A percentile compares a stretch with the other conserved stretches of the same genome.
Conservation (phyloP, 64 coral and sea anemone species). For the Platygyra sinensis region DNA sequence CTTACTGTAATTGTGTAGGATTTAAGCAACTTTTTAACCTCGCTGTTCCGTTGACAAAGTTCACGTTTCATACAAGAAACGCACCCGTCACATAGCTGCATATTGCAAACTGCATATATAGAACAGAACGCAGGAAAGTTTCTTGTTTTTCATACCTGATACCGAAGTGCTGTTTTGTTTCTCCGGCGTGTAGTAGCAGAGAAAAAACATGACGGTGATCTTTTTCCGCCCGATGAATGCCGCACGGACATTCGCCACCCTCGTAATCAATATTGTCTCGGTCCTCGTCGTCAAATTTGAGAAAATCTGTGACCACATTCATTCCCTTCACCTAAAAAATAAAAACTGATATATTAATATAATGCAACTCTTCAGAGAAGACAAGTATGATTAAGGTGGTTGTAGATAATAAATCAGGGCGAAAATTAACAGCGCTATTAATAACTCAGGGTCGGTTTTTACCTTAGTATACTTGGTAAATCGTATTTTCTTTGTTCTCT, state of each 20-base stretch:
- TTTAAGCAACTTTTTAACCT: too few relatives aligned
- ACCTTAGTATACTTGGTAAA: too few relatives aligned
- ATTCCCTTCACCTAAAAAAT: conserved; percentile 74
- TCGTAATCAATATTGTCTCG: conserved; percentile 89
- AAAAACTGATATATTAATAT: not conserved
- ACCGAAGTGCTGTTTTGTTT: conserved; percentile 13
- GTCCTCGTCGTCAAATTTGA: conserved; percentile 98
- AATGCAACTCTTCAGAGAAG: not conserved
- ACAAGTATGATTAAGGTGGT: not conserved
- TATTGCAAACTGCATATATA: too few relatives aligned
- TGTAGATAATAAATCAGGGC: too few relatives aligned
- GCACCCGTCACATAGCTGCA: too few relatives aligned
- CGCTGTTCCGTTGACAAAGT: too few relatives aligned
- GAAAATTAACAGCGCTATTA: too few relatives aligned
- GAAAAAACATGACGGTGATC: conserved; percentile 92
- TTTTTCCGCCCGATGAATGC: conserved; percentile 77
- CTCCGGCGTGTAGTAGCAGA: conserved; percentile 88
- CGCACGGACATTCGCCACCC: too few relatives aligned
- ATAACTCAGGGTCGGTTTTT: too few relatives aligned
- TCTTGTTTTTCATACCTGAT: not conserved
- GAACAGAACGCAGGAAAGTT: not conserved
- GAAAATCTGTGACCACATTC: conserved; percentile 73
- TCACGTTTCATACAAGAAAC: too few relatives aligned
- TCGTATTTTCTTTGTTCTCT: too few relatives aligned
- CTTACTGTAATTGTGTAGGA: too few relatives aligned